Evolutionary conservation across 2,888 invertebrate genomes (phyloP).

Genomic region (Allacma fusca): DNA sequence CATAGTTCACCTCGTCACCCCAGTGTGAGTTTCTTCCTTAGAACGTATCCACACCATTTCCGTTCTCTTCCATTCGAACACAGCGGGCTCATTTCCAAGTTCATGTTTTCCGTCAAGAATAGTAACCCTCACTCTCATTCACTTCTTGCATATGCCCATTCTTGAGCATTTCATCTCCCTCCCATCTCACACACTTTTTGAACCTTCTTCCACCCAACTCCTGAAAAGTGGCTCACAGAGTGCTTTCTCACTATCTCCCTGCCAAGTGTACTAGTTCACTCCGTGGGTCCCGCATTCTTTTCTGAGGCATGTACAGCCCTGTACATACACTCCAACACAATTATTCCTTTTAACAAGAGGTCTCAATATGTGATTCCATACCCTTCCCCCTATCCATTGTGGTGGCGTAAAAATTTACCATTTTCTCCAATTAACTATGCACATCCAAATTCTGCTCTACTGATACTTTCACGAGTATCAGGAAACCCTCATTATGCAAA

Average conservation of each 20-base stretch:
- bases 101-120: not conserved
- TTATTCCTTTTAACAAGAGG: slow-evolving; percentile 1
- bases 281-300: not conserved
- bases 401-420: too few relatives aligned
- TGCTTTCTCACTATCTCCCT: too few relatives aligned
- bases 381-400: too few relatives aligned
- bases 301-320: too few relatives aligned
- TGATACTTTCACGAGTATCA: too few relatives aligned
- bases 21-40: not conserved
- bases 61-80: slow-evolving; percentile 26
- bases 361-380: not conserved
- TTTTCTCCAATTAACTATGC: too few relatives aligned
- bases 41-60: slow-evolving; percentile 28
- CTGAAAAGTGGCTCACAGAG: too few relatives aligned
- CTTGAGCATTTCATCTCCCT: not conserved
- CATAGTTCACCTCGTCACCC: slow-evolving; percentile 28
- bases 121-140: not conserved
- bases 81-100: slow-evolving; percentile 35
- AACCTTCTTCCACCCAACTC: not conserved
- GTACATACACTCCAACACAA: not conserved
- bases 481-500: too few relatives aligned
- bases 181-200: not conserved
- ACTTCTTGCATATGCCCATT: not conserved
- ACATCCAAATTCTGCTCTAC: too few relatives aligned
- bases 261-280: not conserved